Percentiles rank a stretch among this genome's conserved stretches.
Evolutionary conservation across 2,797 vertebrate genomes (phyloP).

Genomic region (Gastrophryne carolinensis): DNA sequence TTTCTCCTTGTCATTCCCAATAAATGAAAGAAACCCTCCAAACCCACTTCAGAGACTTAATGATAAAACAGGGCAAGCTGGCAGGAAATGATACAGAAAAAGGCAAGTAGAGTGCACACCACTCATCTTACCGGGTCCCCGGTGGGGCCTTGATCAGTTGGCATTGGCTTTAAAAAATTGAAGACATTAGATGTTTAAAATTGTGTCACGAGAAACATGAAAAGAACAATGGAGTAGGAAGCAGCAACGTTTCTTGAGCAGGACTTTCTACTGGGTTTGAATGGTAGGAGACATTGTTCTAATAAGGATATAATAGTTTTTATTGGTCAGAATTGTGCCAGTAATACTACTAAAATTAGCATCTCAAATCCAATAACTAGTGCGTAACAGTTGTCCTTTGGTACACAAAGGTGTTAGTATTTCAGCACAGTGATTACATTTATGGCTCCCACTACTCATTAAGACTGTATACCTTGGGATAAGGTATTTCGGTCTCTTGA

Average conservation of each 20-base stretch:
- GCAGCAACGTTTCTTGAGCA: slow-evolving; percentile 11
- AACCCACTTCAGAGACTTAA: neutral
- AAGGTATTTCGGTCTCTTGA: no score
- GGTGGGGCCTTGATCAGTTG: slow-evolving; percentile 81
- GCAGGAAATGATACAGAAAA: slow-evolving; percentile 16
- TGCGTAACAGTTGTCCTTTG: no score
- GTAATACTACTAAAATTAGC: no score
- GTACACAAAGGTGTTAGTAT: no score
- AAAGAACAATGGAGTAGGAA: neutral
- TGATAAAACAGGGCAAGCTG: slow-evolving; percentile 29
- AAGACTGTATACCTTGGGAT: no score
- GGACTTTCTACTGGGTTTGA: slow-evolving; percentile 12
- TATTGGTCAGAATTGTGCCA: no score
- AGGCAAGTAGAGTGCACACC: slow-evolving; percentile 3
- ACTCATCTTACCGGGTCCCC: slow-evolving; percentile 81
- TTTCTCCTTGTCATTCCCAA: slow-evolving; percentile 59
- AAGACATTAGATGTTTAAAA: slow-evolving; percentile 38
- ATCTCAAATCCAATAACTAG: no score
- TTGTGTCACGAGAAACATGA: neutral
- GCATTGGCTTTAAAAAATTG: slow-evolving; percentile 67
- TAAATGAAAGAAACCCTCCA: slow-evolving; percentile 5
- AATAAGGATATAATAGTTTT: no score
- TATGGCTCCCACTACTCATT: no score
- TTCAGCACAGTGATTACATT: no score
- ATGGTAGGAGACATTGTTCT: no score